Conservation (phyloP, 2,888 invertebrate genomes). For the Isotomurus palustris region DNA sequence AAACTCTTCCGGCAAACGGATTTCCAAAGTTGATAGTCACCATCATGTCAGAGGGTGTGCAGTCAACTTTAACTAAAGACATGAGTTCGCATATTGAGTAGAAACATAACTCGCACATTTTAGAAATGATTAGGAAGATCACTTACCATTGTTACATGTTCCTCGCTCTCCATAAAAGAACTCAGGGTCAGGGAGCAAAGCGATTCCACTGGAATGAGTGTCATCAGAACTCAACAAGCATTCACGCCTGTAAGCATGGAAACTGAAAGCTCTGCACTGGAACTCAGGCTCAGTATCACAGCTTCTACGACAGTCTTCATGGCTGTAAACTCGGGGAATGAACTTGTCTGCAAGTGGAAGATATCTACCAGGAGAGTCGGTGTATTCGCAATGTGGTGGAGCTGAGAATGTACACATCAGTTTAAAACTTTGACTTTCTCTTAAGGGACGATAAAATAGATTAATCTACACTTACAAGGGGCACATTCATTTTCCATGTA, state of each 20-base stretch:
- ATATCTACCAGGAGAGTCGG: constrained; percentile 50
- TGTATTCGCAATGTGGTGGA: constrained; percentile 52
- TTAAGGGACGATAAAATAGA: neutral
- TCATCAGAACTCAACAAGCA: constrained; percentile 79
- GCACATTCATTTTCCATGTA: constrained; percentile 58
- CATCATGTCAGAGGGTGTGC: constrained; percentile 65
- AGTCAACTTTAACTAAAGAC: constrained; percentile 74
- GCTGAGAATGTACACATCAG: constrained; percentile 47
- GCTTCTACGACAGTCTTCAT: constrained; percentile 50
- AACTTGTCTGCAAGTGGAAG: constrained; percentile 51
- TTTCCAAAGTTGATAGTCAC: constrained; percentile 57
- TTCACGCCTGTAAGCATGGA: constrained; percentile 48
- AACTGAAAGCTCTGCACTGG: constrained; percentile 50
- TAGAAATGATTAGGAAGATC: too few species aligned
- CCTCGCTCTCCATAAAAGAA: constrained; percentile 74
- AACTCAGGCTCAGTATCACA: constrained; percentile 52
- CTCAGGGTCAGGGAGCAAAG: constrained; percentile 57
- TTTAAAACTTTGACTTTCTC: neutral
- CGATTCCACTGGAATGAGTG: constrained; percentile 69
- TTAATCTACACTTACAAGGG: constrained; percentile 49
- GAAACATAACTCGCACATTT: too few species aligned
- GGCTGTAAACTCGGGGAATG: constrained; percentile 48
- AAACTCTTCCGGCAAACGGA: constrained; percentile 66
- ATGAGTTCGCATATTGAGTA: too few species aligned
- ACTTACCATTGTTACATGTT: constrained; percentile 75